phyloP scores from a whole-genome alignment of 1,140 invertebrate species.

The Leucophenga varia region DNA sequence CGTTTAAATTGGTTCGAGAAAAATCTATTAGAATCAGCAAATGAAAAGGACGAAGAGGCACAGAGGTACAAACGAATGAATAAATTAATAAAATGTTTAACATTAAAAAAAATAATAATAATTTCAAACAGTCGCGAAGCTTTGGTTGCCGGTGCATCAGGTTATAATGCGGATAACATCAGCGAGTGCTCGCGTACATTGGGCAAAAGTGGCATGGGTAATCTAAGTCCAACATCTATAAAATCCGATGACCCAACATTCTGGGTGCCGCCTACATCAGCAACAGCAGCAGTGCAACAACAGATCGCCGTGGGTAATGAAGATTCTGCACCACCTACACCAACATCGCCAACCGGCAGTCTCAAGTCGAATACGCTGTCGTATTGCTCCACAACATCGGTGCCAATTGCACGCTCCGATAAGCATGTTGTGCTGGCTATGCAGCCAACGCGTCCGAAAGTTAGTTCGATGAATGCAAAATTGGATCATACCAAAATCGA shows the following conservation, averaged over 20 bases:
- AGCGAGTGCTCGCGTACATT: conserved; percentile 43
- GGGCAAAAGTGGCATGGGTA: conserved; percentile 36
- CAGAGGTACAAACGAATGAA: conserved; percentile 31
- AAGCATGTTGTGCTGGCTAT: conserved; percentile 61
- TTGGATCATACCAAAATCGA: conserved; percentile 63
- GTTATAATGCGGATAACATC: conserved; percentile 54
- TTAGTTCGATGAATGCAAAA: conserved; percentile 60
- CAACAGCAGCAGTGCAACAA: conserved; percentile 39
- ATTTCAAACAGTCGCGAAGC: conserved; percentile 52
- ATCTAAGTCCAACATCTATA: conserved; percentile 47
- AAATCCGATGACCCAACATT: conserved; percentile 55
- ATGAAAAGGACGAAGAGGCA: conserved; percentile 48
- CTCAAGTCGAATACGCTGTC: conserved; percentile 51
- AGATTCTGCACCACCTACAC: conserved; percentile 57
- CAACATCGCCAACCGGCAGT: conserved; percentile 55
- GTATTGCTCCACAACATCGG: conserved; percentile 41
- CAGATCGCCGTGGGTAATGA: conserved; percentile 42
- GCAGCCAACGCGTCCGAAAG: conserved; percentile 51
- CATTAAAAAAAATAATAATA: conserved; percentile 1
- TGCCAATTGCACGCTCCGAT: conserved; percentile 59
- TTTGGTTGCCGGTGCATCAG: conserved; percentile 48
- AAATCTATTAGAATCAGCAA: conserved; percentile 58
- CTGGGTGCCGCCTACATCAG: conserved; percentile 56
- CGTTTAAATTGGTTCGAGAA: conserved; percentile 62
- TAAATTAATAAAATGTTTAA: conserved; percentile 6